Evolutionary conservation across 2,113 vertebrate species (phyloP).

Genomic region (Haemorhous mexicanus): DNA sequence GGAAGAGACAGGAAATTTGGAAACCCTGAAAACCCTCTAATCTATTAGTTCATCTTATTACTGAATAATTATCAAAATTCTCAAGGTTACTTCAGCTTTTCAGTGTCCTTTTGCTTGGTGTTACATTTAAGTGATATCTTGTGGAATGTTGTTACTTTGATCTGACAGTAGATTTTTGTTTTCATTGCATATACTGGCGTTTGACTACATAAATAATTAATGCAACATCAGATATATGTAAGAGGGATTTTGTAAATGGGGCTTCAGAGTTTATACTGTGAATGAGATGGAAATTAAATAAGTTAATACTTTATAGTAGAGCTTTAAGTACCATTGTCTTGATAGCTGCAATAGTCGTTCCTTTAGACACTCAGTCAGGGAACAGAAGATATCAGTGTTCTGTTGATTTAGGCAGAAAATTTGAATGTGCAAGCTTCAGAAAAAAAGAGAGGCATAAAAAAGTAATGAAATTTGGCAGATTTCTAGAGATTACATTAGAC

Average conservation of each 20-base stretch:
- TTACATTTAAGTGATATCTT: conserved; percentile 26
- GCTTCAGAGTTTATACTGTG: conserved; percentile 24
- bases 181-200: conserved; percentile 46
- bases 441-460: background rate
- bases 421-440: background rate
- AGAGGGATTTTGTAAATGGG: conserved; percentile 28
- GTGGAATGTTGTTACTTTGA: conserved; percentile 17
- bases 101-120: conserved; percentile 31
- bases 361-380: background rate
- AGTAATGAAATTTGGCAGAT: background rate
- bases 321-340: background rate
- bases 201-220: conserved; percentile 11
- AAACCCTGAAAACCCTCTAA: background rate
- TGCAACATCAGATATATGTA: background rate
- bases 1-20: background rate
- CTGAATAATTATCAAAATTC: background rate
- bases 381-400: background rate
- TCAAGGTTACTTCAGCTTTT: conserved; percentile 17
- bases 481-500: background rate
- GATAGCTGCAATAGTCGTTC: background rate
- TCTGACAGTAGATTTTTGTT: conserved; percentile 47
- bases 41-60: background rate
- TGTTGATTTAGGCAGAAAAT: background rate
- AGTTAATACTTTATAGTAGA: conserved; percentile 23
- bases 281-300: conserved; percentile 57